Percentiles rank a stretch among this genome's conserved stretches.
Conservation (phyloP, 2,888 invertebrate species). For the Empis livida region DNA sequence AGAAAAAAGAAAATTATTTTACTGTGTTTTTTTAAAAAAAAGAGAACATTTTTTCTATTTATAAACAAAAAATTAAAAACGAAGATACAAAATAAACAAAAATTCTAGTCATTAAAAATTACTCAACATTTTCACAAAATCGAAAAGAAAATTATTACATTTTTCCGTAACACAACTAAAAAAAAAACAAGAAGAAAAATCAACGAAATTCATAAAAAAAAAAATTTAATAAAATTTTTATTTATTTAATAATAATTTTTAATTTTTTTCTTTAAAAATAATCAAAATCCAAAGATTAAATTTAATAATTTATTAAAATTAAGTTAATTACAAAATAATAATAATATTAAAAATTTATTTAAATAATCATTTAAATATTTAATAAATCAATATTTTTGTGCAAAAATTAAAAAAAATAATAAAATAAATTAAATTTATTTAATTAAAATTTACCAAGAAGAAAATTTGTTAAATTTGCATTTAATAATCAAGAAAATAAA, state of each 20-base stretch:
- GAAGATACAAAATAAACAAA: too few relatives aligned
- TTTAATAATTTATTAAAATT: neutral
- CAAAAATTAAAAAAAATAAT: too few relatives aligned
- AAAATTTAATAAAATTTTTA: neutral
- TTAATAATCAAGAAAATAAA: neutral
- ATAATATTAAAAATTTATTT: neutral
- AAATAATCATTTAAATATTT: too few relatives aligned
- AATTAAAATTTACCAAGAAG: too few relatives aligned
- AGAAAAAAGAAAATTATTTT: too few relatives aligned
- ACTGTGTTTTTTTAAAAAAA: neutral
- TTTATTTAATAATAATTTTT: neutral
- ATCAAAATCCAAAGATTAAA: too few relatives aligned
- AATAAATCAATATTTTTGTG: too few relatives aligned
- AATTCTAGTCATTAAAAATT: too few relatives aligned
- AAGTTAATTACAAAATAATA: neutral
- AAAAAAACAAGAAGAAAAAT: neutral
- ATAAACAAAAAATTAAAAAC: too few relatives aligned
- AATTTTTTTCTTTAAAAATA: too few relatives aligned
- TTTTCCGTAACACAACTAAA: slow-evolving; percentile 7
- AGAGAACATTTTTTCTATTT: neutral
- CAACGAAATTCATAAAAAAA: neutral
- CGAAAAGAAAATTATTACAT: slow-evolving; percentile 9
- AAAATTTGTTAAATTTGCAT: neutral
- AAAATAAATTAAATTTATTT: neutral
- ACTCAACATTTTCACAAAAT: too few relatives aligned